Evolutionary conservation across 2,797 vertebrate species (phyloP), one percentile per base, ranked within the genome.

Genomic region (Xenops minutus): DNA sequence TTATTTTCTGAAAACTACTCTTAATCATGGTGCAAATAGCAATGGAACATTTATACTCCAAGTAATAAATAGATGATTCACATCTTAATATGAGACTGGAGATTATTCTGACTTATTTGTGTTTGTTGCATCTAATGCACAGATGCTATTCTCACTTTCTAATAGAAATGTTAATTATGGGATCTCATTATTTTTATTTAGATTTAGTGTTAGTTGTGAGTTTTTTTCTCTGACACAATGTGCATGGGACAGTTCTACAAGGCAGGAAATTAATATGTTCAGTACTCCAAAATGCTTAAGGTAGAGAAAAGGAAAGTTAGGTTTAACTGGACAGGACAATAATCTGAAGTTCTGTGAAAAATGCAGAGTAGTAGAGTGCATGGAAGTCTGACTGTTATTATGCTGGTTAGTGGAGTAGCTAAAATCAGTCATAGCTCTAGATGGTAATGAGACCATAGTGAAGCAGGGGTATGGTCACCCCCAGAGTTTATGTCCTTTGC

Each of bases 11-110:
- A 85, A 93, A 94, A 82, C 85, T 68, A 63, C 88, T 62, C 63
- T 95, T 96, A 93, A 95, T 95, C 91, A 92, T 79, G 85, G 80
- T 93, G 90, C 88, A 95, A 95, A 96, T 93, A 95, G 77, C 89
- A 90, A 79, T 72, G 79, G 71, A 96, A 85, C 85, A 68, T 96
- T 95, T 95, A 88, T 93, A 85, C 77, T 71, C 78, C 56, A 92
- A 86, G 83, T 88, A 90, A 88, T 94, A 94, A 92, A 93, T 84
- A 82, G 88, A 93, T 49, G 14, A 92, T 96, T 95, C 41, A 1
- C 74, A 87, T 95, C 85, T 84, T 92, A 90, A 85, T 87, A 80
- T 0, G 0, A 92, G 88, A 82, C 56, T 79, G 19, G 49, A 95
- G 83, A 84, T 88, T 64, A 80, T 94, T 90, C 85, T 87, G 89